Conservation (phyloP, 2,113 vertebrate genomes). For the Todiramphus chloris region DNA sequence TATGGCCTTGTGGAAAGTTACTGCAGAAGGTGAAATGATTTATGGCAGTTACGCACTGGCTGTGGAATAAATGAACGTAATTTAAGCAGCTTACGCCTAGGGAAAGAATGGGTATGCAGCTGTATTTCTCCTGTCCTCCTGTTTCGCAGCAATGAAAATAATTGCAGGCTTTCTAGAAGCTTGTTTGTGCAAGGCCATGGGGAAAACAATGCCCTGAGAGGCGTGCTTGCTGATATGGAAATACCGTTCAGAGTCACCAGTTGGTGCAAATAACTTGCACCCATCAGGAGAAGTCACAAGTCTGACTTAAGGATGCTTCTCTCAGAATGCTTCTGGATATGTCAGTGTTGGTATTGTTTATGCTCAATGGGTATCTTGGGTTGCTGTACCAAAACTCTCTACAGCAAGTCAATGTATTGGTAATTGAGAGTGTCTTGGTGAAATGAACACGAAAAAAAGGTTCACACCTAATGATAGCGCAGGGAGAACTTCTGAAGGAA, state of each 20-base stretch:
- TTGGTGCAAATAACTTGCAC: neutral
- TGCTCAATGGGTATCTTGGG: neutral
- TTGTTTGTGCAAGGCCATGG: neutral
- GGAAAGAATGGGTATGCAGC: neutral
- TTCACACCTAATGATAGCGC: neutral
- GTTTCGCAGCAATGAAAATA: neutral
- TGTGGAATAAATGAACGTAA: neutral
- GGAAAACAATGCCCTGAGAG: neutral
- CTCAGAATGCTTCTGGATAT: neutral
- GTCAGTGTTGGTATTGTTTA: accelerated
- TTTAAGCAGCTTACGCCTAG: neutral
- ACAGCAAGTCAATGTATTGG: neutral
- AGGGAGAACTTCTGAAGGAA: neutral
- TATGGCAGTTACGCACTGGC: neutral
- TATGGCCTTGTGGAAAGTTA: neutral
- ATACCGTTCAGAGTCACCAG: neutral
- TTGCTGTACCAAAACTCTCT: neutral
- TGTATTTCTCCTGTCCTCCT: neutral
- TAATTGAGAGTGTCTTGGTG: neutral
- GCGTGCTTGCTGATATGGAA: neutral
- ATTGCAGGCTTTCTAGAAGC: neutral
- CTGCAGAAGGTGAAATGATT: neutral
- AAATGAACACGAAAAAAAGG: neutral
- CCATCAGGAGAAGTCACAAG: neutral
- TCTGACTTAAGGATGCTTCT: neutral